Base-by-base conservation (phyloP, 1,140 invertebrate genomes). In the Caligus rogercresseyi region DNA sequence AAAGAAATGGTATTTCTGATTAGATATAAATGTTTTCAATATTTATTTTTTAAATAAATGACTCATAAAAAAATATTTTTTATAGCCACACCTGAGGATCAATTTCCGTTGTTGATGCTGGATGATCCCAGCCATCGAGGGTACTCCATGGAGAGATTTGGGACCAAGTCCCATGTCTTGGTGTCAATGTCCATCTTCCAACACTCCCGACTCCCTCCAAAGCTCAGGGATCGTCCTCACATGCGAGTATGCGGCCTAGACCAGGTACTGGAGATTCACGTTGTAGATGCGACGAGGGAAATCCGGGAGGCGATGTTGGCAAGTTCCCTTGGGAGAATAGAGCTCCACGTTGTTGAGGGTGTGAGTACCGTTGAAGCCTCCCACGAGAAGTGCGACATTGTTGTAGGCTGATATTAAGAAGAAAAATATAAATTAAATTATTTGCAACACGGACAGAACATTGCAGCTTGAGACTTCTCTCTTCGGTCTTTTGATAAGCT, bases 321-420 rank as follows among this genome's bases (percentile, higher is more conserved):
- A 60, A 2, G 23, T 60, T 43, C 57, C 57, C 21, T 60, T 43
- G 57, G 57, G 24, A 24, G 24, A 26, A 31, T 60, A 60, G 4
- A 21, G 13, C 19, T 60, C 57, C 24, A 60, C 57, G 13, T 18
- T 24, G 57, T 60, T 25, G 7, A 60, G 25, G 43, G 25, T 60
- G 18, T 25, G 26, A 16, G 20, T 26, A 13, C 57, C 57, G 43
- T 60, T 60, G 57, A n/a, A 60, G 26, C 57, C 57, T 2, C 57
- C 57, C 2, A 25, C 57, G 2, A 60, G 16, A 16, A 56, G 16
- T n/a, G 24, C 24, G n/a, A 56, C 54, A 3, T 56, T 14, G n/a
- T 43, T 43, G 7, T 7, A 43, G 7, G 31, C 31, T 43, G 31
- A 43, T 7, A n/a, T n/a, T n/a, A n/a, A n/a, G n/a, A n/a, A n/a